Base-by-base conservation (phyloP, 2,797 vertebrate species). In the Rhinichthys osculus region DNA sequence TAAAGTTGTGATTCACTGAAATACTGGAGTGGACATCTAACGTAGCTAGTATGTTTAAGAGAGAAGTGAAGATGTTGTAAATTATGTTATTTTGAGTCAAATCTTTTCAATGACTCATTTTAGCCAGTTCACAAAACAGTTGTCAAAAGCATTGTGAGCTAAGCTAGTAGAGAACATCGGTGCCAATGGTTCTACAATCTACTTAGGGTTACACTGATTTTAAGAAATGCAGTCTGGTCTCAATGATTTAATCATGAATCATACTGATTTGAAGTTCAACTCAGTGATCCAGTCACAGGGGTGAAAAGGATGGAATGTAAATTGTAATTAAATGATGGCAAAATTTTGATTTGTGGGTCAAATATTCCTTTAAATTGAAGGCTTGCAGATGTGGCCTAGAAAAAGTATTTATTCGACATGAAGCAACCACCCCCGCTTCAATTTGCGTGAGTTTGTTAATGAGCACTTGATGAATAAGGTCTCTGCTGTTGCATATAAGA, bases 391-490 rank as follows among this genome's bases (percentile, higher is more conserved):
- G 74, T 78, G 76, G 9, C 74, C 74, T 78, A 27, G 35, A 42
- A 78, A 78, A 57, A 38, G 7, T 8, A 57, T 77, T 57, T 38
- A 23, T 54, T 76, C 73, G 38, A 9, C 19, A 62, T 27, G 5
- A 27, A 42, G 5, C 7, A 0, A 4, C 0, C 14, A 17, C 4
- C 19, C 76, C 47, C 5, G 5, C 62, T 66, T 78, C n/a, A 78
- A 62, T 44, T 57, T 27, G 21, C 16, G 47, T 84, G 87, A 66
- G 14, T 82, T 70, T 81, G 91, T 80, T 86, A 86, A 87, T 88
- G 89, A 91, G 84, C 87, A 57, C 87, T 62, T 78, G 57, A 78
- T 64, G 38, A 78, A 42, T 78, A 78, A 3, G 89, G 88, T 90
- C 89, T 70, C 91, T 91, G 91, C 90, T 89, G 30, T 38, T 40